These are phyloP conservation scores for Odobenus rosmarus DNA, from an alignment of 2,113 vertebrate genomes.

Conservation along the genomic window DNA sequence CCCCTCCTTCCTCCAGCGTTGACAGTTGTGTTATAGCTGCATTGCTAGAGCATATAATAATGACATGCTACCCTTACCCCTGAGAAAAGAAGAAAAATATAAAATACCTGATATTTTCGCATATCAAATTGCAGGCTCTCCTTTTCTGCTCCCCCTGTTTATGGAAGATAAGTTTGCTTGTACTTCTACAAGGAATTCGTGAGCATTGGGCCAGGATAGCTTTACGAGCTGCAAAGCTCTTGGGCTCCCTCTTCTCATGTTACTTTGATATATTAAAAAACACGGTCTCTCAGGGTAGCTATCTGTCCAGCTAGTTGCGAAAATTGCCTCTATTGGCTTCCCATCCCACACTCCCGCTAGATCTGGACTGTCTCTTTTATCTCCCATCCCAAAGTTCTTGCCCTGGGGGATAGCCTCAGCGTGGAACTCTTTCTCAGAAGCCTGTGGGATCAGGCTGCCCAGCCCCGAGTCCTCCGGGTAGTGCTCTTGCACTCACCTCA, in stretches of 20 bases:
- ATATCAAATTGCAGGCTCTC: neutral
- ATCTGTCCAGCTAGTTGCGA: neutral
- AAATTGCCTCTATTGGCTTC: neutral
- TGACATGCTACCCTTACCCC: neutral
- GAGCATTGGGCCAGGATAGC: neutral
- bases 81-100: neutral
- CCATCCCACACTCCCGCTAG: neutral
- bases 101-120: neutral
- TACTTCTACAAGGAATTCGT: neutral
- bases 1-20: neutral
- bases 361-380: neutral
- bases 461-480: neutral
- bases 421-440: neutral
- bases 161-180: neutral
- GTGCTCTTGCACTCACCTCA: neutral
- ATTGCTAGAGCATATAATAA: neutral
- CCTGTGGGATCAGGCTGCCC: neutral
- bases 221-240: neutral
- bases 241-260: neutral
- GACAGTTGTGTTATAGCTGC: neutral
- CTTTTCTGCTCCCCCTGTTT: neutral
- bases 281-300: neutral
- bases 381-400: neutral
- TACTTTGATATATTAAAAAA: constrained; percentile 3
- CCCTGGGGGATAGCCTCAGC: neutral